A percentile compares a stretch with the other conserved stretches of the same genome.
phyloP scores from a whole-genome alignment of 2,113 vertebrate genomes.

The Rana temporaria region DNA sequence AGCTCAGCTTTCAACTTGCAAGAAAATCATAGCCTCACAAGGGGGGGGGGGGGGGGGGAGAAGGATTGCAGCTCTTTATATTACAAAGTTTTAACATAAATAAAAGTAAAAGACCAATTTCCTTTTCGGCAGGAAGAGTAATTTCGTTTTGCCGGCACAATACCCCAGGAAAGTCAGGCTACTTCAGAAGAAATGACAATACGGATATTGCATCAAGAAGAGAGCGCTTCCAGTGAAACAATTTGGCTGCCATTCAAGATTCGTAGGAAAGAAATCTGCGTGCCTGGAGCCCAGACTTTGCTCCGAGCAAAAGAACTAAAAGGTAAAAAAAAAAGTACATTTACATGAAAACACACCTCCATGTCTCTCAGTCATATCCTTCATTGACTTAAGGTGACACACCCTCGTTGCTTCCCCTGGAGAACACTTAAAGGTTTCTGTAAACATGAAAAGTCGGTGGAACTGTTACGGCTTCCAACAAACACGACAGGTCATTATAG shows the following conservation, averaged over 20 bases:
- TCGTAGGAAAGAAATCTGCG: background rate
- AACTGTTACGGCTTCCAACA: background rate
- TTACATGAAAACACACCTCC: background rate
- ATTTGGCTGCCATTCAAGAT: slow-evolving; percentile 9
- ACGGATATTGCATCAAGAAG: slow-evolving; percentile 29
- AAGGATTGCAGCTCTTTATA: background rate
- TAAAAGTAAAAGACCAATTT: slow-evolving; percentile 14
- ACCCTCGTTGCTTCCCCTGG: slow-evolving; percentile 3
- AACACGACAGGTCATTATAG: background rate
- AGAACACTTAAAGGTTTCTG: background rate
- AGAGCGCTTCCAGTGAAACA: slow-evolving; percentile 10
- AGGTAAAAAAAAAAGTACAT: background rate
- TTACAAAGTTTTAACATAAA: background rate
- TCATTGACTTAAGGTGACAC: background rate
- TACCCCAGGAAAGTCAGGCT: slow-evolving; percentile 6
- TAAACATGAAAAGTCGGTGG: background rate
- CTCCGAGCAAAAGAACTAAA: background rate
- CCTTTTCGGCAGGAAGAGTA: slow-evolving; percentile 45
- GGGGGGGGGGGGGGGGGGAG: background rate
- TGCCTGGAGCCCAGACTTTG: background rate
- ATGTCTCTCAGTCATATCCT: background rate
- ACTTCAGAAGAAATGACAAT: background rate
- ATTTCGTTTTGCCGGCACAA: slow-evolving; percentile 14
- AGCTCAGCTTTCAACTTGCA: no score
- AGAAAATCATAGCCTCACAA: no score